These are phyloP conservation scores for Siniperca chuatsi DNA, from an alignment of 2,113 vertebrate species.

Conservation along the genomic window DNA sequence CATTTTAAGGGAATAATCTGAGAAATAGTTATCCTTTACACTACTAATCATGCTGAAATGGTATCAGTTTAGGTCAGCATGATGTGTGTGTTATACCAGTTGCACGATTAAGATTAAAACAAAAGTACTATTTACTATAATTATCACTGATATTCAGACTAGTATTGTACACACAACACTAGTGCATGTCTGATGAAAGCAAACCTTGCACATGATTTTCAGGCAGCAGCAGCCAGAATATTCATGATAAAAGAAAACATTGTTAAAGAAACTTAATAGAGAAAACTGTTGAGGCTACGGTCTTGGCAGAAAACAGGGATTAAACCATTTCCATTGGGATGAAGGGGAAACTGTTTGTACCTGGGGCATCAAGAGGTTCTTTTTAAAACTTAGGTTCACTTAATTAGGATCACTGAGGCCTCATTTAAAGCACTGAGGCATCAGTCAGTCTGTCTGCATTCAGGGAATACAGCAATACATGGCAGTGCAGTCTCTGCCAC, in stretches of 20 bases:
- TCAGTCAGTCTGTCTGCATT: conserved; percentile 45
- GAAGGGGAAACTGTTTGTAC: conserved; percentile 45
- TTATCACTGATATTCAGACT: not conserved
- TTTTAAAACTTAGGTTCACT: conserved; percentile 51
- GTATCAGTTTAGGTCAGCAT: not conserved
- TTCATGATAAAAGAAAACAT: conserved; percentile 17
- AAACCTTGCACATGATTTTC: not conserved
- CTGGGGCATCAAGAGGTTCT: conserved; percentile 43
- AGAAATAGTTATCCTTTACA: not conserved
- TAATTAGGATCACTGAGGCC: conserved; percentile 58
- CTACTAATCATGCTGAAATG: too few relatives aligned
- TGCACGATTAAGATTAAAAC: not conserved
- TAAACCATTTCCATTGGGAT: conserved; percentile 43
- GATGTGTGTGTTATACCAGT: not conserved
- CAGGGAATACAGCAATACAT: conserved; percentile 30
- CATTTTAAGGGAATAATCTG: not conserved
- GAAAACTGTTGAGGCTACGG: not conserved
- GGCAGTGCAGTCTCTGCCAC: conserved; percentile 31
- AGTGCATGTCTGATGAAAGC: not conserved
- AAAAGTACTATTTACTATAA: not conserved
- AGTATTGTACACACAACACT: not conserved
- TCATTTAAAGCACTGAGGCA: conserved; percentile 44
- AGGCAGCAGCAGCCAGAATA: conserved; percentile 1
- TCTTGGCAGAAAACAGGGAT: conserved; percentile 34
- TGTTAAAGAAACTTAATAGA: conserved; percentile 32